phyloP scores from a whole-genome alignment of 1,140 invertebrate species.

The Gyrodactylus salaris region DNA sequence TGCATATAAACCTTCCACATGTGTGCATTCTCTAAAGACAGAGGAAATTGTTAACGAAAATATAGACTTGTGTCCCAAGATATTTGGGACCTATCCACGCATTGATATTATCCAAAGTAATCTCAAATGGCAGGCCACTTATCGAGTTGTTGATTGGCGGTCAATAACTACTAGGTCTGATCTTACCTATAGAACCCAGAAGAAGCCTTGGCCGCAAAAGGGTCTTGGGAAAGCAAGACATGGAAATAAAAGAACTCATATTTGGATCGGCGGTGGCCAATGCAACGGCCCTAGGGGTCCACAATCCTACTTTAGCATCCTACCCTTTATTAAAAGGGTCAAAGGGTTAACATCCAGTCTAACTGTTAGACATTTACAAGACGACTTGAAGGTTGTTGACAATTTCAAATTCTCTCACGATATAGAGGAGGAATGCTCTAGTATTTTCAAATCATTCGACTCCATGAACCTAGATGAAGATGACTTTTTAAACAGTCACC shows the following conservation, averaged over 20 bases:
- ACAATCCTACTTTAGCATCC: conserved; percentile 58
- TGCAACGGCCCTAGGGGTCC: conserved; percentile 56
- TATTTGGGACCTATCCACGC: neutral
- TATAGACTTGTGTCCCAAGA: neutral
- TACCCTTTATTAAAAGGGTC: conserved; percentile 37
- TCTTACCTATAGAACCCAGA: neutral
- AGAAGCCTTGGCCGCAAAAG: conserved; percentile 80
- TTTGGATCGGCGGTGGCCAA: conserved; percentile 38
- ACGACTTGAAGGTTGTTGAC: conserved; percentile 10
- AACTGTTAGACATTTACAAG: conserved; percentile 54
- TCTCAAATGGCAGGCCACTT: neutral
- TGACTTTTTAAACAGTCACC: neutral
- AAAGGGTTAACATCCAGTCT: conserved; percentile 42
- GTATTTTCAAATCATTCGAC: neutral
- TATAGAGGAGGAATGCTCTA: neutral
- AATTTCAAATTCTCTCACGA: neutral
- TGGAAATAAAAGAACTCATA: conserved; percentile 51
- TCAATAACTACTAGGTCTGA: neutral
- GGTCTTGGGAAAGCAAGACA: conserved; percentile 50
- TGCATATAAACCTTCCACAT: neutral
- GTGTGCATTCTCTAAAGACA: neutral
- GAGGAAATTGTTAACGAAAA: neutral
- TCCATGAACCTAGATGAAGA: neutral
- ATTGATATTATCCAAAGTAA: neutral
- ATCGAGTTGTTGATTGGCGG: conserved; percentile 4